These are phyloP conservation scores for Motacilla alba DNA, from an alignment of 2,113 vertebrate species.

Conservation along the genomic window DNA sequence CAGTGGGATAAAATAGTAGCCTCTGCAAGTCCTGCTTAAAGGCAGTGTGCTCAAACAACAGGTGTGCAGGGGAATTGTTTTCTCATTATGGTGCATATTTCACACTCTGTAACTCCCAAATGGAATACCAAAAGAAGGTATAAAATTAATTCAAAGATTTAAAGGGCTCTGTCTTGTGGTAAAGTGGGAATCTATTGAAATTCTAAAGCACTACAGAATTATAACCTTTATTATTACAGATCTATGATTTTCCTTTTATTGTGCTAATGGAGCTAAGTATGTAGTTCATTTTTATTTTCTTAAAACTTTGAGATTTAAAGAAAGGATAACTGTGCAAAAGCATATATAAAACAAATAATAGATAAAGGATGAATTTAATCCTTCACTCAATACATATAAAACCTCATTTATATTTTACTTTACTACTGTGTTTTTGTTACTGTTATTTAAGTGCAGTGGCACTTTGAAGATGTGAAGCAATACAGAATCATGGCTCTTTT, in stretches of 20 bases:
- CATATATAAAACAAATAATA: not conserved
- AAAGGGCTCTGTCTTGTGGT: slow-evolving; percentile 9
- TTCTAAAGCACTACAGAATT: slow-evolving; percentile 15
- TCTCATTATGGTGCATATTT: slow-evolving; percentile 66
- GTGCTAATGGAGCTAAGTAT: not conserved
- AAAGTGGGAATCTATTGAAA: slow-evolving; percentile 22
- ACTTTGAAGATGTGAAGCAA: not conserved
- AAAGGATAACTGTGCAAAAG: not conserved
- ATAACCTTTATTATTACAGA: slow-evolving; percentile 10
- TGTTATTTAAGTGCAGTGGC: not conserved
- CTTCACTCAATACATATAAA: not conserved
- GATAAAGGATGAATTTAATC: not conserved
- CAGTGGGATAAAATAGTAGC: not conserved
- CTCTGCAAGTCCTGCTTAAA: not conserved
- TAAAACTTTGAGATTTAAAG: not conserved
- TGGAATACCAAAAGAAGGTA: slow-evolving; percentile 66
- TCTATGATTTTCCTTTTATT: not conserved
- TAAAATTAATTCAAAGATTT: slow-evolving; percentile 68
- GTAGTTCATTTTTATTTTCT: slow-evolving; percentile 33
- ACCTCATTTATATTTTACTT: not conserved
- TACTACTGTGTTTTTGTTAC: not conserved
- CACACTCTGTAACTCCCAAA: slow-evolving; percentile 70
- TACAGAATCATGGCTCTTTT: not conserved
- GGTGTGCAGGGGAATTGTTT: slow-evolving; percentile 71
- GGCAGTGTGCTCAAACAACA: slow-evolving; percentile 40